A percentile compares a stretch with the other conserved stretches of the same genome.
These are phyloP conservation scores for Athalia rosae DNA, from an alignment of 2,888 invertebrate genomes.

Conservation along the genomic window DNA sequence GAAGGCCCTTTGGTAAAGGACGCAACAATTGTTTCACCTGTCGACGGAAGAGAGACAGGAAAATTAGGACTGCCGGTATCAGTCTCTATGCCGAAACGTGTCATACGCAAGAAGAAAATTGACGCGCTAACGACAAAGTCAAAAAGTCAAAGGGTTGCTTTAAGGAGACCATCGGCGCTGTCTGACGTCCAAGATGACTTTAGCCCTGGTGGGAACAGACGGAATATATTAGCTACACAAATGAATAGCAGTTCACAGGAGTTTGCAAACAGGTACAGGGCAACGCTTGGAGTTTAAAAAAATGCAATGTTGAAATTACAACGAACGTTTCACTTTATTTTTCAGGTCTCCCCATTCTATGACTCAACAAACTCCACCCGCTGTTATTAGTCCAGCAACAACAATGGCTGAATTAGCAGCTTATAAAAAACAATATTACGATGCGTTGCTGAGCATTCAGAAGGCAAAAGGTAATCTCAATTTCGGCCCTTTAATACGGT, in stretches of 20 bases:
- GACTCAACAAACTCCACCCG: background rate
- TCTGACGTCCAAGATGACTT: too few relatives aligned
- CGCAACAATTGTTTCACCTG: background rate
- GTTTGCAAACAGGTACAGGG: background rate
- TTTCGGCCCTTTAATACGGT: too few relatives aligned
- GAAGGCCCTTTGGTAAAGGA: slow-evolving; percentile 3
- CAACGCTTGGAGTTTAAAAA: background rate
- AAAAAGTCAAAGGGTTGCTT: slow-evolving; percentile 51
- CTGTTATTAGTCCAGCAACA: slow-evolving; percentile 44
- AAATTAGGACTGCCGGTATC: background rate
- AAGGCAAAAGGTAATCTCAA: slow-evolving; percentile 60
- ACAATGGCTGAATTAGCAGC: slow-evolving; percentile 57
- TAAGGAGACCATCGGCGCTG: slow-evolving; percentile 13
- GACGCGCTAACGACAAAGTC: slow-evolving; percentile 47
- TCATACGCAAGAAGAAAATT: slow-evolving; percentile 46
- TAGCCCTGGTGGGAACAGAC: background rate
- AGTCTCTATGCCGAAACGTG: slow-evolving; percentile 37
- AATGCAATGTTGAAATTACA: background rate
- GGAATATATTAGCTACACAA: background rate
- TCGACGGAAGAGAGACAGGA: background rate
- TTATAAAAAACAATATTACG: slow-evolving; percentile 63
- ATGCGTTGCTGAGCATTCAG: slow-evolving; percentile 61
- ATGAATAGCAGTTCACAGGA: slow-evolving; percentile 12
- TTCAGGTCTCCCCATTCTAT: slow-evolving; percentile 22
- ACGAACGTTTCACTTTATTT: background rate